Evolutionary conservation across 2,113 vertebrate species (phyloP), one percentile per base, ranked within the genome.

Genomic region (Cololabis saira): DNA sequence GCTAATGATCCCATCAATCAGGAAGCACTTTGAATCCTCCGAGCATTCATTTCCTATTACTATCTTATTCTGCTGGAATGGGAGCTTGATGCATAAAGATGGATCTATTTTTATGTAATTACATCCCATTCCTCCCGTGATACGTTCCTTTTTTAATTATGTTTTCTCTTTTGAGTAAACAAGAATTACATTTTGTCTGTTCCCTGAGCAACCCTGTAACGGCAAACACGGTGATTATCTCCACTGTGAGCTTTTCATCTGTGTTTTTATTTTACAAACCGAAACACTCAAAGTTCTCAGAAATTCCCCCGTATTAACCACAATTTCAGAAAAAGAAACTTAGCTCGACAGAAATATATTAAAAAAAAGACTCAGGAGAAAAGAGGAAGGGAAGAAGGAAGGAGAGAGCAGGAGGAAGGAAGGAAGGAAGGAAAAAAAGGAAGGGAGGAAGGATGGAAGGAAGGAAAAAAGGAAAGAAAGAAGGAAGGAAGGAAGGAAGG

Each of bases 81-180:
- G 30, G 65, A 78, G 60, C 78, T 58, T 48, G 61, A 79, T 63
- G 74, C 70, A 80, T 73, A 73, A 77, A 58, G 58, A 76, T 62
- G 54, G 80, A 84, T 86, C 76, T 57, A 57, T 81, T 81, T 88
- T 75, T 81, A 82, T 85, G 51, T 76, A 85, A 86, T 88, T 84
- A 87, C 69, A 51, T 70, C 70, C 81, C 74, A 47, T 70, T 78
- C 62, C 64, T 61, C 0, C 45, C 66, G 52, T 77, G 83, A 74
- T 70, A 74, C 76, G 67, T 53, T 65, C 55, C 37, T 71, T 76
- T 73, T 88, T 59, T 82, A 33, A 65, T 79, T 82, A 74, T 89
- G 79, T 58, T 44, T 64, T 65, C 69, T 60, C 68, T 63, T 60
- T 68, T 67, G 71, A 87, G 60, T 81, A 64, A 76, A 59, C 57